Conservation (phyloP, 2,797 vertebrate species). For the Pteropus rufus region DNA sequence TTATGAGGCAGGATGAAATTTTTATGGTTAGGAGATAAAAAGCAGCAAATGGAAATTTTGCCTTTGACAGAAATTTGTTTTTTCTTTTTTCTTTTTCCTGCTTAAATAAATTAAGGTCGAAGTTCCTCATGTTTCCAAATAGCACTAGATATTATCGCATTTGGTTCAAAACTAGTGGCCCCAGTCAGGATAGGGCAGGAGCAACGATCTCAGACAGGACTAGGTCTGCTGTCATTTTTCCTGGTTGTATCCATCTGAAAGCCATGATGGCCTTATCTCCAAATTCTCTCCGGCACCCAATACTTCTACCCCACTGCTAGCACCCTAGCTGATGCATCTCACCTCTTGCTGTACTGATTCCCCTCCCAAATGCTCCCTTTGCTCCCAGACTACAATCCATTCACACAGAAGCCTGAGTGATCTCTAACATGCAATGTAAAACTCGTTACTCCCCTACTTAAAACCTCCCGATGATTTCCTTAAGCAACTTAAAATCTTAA, state of each 20-base stretch:
- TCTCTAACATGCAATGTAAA: not conserved
- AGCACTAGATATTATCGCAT: not conserved
- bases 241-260: no score
- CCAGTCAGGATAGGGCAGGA: not conserved
- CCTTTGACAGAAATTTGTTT: not conserved
- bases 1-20: not conserved
- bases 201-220: not conserved
- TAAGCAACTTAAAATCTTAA: not conserved
- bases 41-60: not conserved
- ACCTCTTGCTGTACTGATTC: not conserved
- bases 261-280: not conserved
- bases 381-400: not conserved
- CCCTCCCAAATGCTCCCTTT: not conserved
- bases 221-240: not conserved
- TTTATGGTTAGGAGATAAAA: slow-evolving; percentile 8
- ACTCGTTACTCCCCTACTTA: not conserved
- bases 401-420: not conserved
- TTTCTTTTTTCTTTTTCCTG: not conserved
- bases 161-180: not conserved
- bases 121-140: not conserved
- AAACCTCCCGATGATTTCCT: not conserved
- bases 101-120: slow-evolving; percentile 1
- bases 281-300: no score
- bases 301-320: not conserved
- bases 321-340: not conserved